Evolutionary conservation across 2,888 invertebrate genomes (phyloP), one percentile per base, ranked within the genome.

Genomic region (Bombylius discolor): DNA sequence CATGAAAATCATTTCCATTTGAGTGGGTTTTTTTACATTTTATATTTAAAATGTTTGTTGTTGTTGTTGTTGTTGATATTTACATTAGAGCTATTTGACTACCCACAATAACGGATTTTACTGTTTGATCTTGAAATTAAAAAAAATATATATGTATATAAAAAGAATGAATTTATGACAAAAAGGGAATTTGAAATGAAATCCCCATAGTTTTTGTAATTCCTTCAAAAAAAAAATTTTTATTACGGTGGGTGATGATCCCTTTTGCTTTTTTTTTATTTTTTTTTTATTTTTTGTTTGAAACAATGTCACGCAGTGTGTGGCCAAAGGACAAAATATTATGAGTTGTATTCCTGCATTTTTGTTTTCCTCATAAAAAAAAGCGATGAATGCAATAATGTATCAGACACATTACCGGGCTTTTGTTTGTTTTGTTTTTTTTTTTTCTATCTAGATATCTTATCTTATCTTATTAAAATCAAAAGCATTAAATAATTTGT

Each of bases 401-500:
- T 11, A 42, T 11, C 39, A 42, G 8, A 42, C 3, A 23, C 23
- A 23, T 23, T 23, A 23, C 3, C 23, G 23, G 23, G 23, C 23
- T 23, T 42, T 4, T 42, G 11, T 42, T 11, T 42, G 39, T 42
- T 11, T 11, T 36, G 1, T 36, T 36, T 36, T 1, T 36, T 36
- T 36, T 8, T 36, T 8, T 36, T 3, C 1, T 36, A 9, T 42
- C 9, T 42, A 11, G 7, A 42, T 42, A 11, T 42, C 55, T 55
- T 46, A 47, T 51, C 55, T 55, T 55, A 55, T 55, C 55, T 55
- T 12, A 23, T 23, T 5, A 31, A 47, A 55, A 55, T 55, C 55
- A 55, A 51, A 55, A 51, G 49, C 55, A 55, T 55, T 55, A 55
- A 55, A 55, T 55, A 55, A 55, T 55, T 55, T 55, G 55, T 55